These are phyloP conservation scores for Poecile montanus DNA, from an alignment of 2,797 vertebrate species.

Conservation along the genomic window DNA sequence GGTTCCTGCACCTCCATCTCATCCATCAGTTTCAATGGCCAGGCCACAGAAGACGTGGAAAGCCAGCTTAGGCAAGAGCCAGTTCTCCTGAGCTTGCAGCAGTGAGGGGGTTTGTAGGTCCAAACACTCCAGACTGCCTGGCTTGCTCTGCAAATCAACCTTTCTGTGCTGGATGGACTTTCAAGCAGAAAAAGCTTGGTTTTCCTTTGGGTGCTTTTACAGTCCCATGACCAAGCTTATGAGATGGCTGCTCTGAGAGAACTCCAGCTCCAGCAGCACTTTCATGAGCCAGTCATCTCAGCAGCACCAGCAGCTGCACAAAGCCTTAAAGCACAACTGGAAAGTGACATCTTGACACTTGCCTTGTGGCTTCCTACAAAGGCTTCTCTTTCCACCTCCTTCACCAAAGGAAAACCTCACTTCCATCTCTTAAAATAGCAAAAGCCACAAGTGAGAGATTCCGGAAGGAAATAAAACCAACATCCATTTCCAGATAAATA, in stretches of 20 bases:
- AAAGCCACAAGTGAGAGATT: neutral
- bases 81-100: neutral
- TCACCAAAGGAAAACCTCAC: neutral
- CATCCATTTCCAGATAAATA: neutral
- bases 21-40: neutral
- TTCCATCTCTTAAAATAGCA: neutral
- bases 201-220: neutral
- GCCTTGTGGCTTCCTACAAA: neutral
- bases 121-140: neutral
- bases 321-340: neutral
- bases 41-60: neutral
- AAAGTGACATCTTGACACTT: neutral
- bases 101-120: neutral
- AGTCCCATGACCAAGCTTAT: neutral
- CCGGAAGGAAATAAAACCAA: neutral
- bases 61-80: neutral
- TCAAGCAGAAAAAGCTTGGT: neutral
- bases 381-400: neutral
- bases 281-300: neutral
- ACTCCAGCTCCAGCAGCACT: neutral
- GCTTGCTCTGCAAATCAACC: neutral
- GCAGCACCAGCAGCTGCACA: neutral
- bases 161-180: neutral
- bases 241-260: neutral
- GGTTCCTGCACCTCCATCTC: neutral